Conservation (phyloP, 2,113 vertebrate species). For the Phoenicopterus ruber region DNA sequence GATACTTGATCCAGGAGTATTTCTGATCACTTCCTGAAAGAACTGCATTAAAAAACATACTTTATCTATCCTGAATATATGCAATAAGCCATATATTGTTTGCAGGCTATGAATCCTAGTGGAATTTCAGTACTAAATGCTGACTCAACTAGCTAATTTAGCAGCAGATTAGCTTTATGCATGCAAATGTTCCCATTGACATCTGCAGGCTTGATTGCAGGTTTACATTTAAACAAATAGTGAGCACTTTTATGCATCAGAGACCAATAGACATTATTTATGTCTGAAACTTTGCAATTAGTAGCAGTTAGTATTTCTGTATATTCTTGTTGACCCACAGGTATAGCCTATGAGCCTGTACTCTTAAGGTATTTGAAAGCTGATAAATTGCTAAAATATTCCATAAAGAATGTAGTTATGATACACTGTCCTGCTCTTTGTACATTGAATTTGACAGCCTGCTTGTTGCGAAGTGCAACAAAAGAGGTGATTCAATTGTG, state of each 20-base stretch:
- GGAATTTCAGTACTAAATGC: not conserved
- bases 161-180: not conserved
- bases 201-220: not conserved
- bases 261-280: not conserved
- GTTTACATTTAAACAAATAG: slow-evolving; percentile 9
- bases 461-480: not conserved
- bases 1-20: not conserved
- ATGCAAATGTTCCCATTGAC: not conserved
- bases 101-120: not conserved
- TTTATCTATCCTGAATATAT: not conserved
- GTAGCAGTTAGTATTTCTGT: not conserved
- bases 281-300: not conserved
- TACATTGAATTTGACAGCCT: not conserved
- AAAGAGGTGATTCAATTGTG: not conserved
- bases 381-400: not conserved
- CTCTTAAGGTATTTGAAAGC: not conserved
- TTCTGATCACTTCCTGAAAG: not conserved
- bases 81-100: not conserved
- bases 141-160: slow-evolving; percentile 3
- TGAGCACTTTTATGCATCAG: not conserved
- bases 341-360: not conserved
- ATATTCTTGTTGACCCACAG: not conserved
- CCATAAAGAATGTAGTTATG: not conserved
- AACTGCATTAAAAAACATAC: not conserved
- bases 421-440: not conserved